A percentile compares a stretch with the other conserved stretches of the same genome.
Evolutionary conservation across 2,113 vertebrate species (phyloP).

Genomic region (Chamaetylas fuelleborni): DNA sequence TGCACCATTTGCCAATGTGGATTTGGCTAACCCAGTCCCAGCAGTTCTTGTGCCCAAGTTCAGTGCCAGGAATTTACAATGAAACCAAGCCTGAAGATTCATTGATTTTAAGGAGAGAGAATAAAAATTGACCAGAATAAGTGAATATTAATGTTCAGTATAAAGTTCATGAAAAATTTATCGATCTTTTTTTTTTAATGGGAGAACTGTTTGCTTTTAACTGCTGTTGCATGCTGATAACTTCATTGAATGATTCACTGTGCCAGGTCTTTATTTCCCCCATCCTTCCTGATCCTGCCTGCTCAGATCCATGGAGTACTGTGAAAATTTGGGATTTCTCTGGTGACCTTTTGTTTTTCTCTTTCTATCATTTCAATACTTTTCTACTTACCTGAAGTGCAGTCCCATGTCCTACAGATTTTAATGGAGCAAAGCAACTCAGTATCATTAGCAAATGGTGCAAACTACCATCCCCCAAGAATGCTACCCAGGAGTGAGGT

Average conservation of each 20-base stretch:
- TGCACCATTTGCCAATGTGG: accelerated
- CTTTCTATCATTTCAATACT: background rate
- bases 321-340: background rate
- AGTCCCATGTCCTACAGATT: background rate
- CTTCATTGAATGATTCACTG: background rate
- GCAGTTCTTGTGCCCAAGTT: accelerated
- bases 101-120: background rate
- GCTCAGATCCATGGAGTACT: background rate
- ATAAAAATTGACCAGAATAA: slow-evolving; percentile 8
- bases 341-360: background rate
- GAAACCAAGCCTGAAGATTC: background rate
- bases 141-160: background rate
- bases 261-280: background rate
- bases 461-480: background rate
- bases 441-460: background rate
- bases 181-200: background rate
- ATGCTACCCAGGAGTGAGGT: accelerated
- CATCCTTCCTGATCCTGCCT: background rate
- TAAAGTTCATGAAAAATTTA: background rate
- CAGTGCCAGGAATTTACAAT: background rate
- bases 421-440: background rate
- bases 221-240: background rate
- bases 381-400: background rate
- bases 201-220: background rate
- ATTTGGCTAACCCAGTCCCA: background rate